phyloP scores from a whole-genome alignment of 2,797 vertebrate species.

The Alcedo quadribrachys region DNA sequence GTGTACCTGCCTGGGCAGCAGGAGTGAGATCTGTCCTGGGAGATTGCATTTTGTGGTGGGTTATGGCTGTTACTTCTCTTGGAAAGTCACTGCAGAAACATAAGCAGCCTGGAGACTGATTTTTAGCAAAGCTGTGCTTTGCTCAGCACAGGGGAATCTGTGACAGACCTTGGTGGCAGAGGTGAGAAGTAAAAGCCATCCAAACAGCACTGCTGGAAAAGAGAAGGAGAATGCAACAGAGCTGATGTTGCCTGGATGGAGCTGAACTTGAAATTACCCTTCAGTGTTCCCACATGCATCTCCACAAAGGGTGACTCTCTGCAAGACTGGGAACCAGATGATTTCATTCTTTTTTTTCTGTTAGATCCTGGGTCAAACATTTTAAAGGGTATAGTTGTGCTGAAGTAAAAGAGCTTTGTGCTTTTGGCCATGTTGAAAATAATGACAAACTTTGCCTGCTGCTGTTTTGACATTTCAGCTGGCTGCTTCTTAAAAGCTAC shows the following conservation, averaged over 20 bases:
- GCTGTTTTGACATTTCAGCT: not conserved
- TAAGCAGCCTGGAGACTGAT: not conserved
- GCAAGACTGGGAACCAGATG: not conserved
- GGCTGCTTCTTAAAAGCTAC: slow-evolving; percentile 1
- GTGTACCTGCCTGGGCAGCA: not conserved
- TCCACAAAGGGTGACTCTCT: not conserved
- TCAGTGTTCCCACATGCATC: not conserved
- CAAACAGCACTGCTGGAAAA: not conserved
- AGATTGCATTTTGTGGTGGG: not conserved
- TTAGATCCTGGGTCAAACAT: not conserved
- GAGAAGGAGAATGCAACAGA: not conserved
- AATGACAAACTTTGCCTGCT: slow-evolving; percentile 1
- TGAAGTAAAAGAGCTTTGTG: not conserved
- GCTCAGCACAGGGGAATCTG: not conserved
- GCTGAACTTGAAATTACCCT: not conserved
- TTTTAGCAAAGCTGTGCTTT: not conserved
- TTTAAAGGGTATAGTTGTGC: not conserved
- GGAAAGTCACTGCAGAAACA: not conserved
- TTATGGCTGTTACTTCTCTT: not conserved
- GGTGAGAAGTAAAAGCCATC: not conserved
- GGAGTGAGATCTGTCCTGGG: not conserved
- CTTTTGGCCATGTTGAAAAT: not conserved
- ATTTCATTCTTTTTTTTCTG: not conserved
- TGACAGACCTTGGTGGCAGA: not conserved
- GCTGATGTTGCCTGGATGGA: not conserved